Evolutionary conservation across 2,888 invertebrate species (phyloP), one percentile per base, ranked within the genome.

Genomic region (Phorcus lineatus): DNA sequence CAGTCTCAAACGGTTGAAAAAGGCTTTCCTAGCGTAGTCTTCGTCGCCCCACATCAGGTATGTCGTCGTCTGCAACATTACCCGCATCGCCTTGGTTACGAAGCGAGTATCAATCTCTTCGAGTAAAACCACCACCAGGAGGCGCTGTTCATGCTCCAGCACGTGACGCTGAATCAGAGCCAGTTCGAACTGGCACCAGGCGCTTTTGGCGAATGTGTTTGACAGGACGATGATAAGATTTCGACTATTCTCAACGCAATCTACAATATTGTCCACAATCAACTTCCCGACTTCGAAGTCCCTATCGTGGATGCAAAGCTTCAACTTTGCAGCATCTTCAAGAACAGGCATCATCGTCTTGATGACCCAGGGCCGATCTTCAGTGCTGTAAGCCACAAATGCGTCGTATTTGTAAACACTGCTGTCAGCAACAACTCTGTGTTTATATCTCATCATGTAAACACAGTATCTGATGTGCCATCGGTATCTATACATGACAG

Each of bases 131-230:
- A 96, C 90, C 0, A 95, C 94, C 19, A 96, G 92, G 78, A 95
- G 95, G 86, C 95, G 95, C 94, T 95, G 94, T 16, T 87, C 81
- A 19, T 86, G 86, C 54, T 91, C 90, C 11, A 92, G 83, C 2
- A 91, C 75, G 16, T 88, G 83, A 89, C 95, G 95, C 81, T 96
- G 96, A 0, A 96, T 96, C 67, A 96, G 89, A 86, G 95, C 95
- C 95, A 96, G 95, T 91, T 96, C 96, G 85, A 95, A 96, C 86
- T 95, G 95, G 87, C 96, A 96, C 96, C 96, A 96, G 84, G 95
- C 95, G 85, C 96, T 96, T 9, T 94, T 92, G 6, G 96, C 91
- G 90, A 96, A 96, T 84, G 94, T 93, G 57, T 95, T 94, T 0
- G 96, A 95, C 17, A 96, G 94, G 11, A 96, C 94, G 79, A 96